Evolutionary conservation across 1,140 invertebrate species (phyloP), one percentile per base, ranked within the genome.

Genomic region (Pachypsylla venusta): DNA sequence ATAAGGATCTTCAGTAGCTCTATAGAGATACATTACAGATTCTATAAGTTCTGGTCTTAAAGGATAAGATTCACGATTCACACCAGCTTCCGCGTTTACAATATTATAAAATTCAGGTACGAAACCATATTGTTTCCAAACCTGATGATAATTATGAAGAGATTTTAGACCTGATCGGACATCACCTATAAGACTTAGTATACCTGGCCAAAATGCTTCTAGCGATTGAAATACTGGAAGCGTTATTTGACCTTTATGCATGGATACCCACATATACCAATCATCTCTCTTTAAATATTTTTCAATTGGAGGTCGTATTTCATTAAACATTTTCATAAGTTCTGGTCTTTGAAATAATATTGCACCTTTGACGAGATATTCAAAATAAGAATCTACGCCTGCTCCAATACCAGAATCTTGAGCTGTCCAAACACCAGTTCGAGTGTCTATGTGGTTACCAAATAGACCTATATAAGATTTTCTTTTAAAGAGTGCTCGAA

Each of bases 91-190:
- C 19, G 80, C 82, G 63, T 90, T 85, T 2, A 85, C 81, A 63
- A 98, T 89, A 69, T 97, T 96, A 71, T 96, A 99, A 68, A 98
- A 94, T 72, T 99, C 96, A 1, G 96, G 95, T 1, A 90, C 87
- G 69, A 97, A 95, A 1, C 96, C 96, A 75, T 93, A 98, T 70
- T 96, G 90, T 64, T 86, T 86, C 89, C 89, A 94, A 0, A 99
- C 89, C 66, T 89, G 84, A 68, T 96, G 89, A 71, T 98, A 98
- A 71, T 97, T 97, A 66, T 93, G 85, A 25, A 99, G 75, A 4
- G 93, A 91, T 67, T 89, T 88, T 81, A 94, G 84, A 1, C 88
- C 96, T 64, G 85, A 82, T 62, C 84, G 83, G n/a, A 88, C 82
- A 69, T 97, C 89, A 7, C 93, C 90, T 72, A 82, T 83, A 62